These are phyloP conservation scores for Euphonia xanthogaster DNA, from an alignment of 2,797 vertebrate species.

Conservation along the genomic window DNA sequence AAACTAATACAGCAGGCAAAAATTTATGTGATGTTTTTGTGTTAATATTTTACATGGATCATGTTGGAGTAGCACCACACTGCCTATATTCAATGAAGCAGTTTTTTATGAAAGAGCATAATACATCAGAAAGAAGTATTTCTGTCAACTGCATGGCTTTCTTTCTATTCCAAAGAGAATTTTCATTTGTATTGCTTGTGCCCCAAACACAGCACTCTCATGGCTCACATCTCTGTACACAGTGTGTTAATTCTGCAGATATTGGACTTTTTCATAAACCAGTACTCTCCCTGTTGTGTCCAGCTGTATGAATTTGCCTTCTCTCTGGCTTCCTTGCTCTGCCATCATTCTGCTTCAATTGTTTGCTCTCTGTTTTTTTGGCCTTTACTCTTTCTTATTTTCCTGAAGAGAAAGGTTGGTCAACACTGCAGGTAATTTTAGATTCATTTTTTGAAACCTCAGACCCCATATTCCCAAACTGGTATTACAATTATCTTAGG, in stretches of 20 bases:
- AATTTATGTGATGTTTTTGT: background rate
- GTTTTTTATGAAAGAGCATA: constrained; percentile 38
- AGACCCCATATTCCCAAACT: background rate
- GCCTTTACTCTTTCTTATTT: background rate
- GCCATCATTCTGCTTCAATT: background rate
- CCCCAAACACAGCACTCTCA: background rate
- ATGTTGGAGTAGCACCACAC: background rate
- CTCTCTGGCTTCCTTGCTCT: background rate
- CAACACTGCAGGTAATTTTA: background rate
- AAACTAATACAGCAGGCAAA: background rate
- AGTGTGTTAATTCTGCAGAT: background rate
- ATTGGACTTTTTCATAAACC: background rate
- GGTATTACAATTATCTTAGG: background rate
- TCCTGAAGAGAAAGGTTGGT: background rate
- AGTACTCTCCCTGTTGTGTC: background rate
- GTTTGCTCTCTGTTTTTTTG: background rate
- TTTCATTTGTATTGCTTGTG: background rate
- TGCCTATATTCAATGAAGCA: background rate
- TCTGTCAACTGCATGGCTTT: background rate
- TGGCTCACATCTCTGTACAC: background rate
- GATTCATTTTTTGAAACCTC: background rate
- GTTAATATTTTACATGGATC: constrained; percentile 13
- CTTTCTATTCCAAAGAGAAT: background rate
- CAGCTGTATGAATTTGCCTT: background rate
- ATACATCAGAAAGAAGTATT: constrained; percentile 53